Percentiles rank a stretch among this genome's conserved stretches.
Evolutionary conservation across 2,888 invertebrate genomes (phyloP).

Genomic region (Metallyticus violacea): DNA sequence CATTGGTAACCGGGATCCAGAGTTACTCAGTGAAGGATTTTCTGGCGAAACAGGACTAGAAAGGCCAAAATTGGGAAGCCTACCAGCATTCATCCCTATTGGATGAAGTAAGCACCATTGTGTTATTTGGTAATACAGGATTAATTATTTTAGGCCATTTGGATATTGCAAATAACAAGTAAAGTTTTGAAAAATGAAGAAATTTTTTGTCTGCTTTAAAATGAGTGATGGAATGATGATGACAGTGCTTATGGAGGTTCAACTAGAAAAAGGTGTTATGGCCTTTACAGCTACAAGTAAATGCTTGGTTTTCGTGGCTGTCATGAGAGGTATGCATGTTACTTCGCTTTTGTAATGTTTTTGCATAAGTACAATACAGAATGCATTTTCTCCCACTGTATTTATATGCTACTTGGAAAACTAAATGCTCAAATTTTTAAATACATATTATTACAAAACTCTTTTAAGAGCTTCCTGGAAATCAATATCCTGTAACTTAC

Average conservation of each 20-base stretch:
- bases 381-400: neutral
- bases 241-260: too few species aligned
- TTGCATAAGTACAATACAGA: neutral
- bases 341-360: neutral
- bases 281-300: too few species aligned
- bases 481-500: neutral
- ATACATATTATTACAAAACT: neutral
- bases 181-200: too few species aligned
- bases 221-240: too few species aligned
- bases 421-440: neutral
- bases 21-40: neutral
- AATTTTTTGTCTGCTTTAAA: too few species aligned
- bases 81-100: constrained; percentile 30
- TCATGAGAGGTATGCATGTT: neutral
- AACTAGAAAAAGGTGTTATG: too few species aligned
- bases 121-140: too few species aligned
- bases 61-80: constrained; percentile 28
- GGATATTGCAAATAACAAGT: too few species aligned
- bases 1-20: too few species aligned
- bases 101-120: neutral
- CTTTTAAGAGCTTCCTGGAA: neutral
- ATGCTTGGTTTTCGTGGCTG: neutral
- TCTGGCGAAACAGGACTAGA: neutral
- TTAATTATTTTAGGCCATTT: too few species aligned
- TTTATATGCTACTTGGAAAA: neutral